Conservation (phyloP, 1,140 invertebrate species). For the Scaptomyza montana region DNA sequence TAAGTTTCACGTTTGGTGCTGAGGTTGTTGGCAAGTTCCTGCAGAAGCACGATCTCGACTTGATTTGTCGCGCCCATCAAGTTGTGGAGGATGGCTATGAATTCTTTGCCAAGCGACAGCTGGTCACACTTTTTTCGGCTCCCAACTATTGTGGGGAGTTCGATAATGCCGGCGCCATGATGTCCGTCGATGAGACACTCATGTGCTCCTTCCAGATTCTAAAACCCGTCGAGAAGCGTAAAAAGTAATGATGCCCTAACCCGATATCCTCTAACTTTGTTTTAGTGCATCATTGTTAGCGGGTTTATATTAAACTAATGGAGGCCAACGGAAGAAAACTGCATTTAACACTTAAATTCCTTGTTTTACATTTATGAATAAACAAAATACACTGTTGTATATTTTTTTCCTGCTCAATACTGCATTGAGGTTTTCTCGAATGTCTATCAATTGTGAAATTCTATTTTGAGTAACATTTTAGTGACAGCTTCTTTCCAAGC, state of each 20-base stretch:
- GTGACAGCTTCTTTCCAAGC: no score
- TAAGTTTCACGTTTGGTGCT: conserved; percentile 97
- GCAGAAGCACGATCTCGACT: conserved; percentile 96
- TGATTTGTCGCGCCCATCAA: conserved; percentile 98
- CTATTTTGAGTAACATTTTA: no score
- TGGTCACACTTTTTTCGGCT: conserved; percentile 98
- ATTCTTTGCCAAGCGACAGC: conserved; percentile 98
- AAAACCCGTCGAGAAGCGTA: conserved; percentile 85
- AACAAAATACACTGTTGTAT: neutral
- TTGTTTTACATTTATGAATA: neutral
- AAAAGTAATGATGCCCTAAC: conserved; percentile 33
- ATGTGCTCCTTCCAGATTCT: conserved; percentile 99
- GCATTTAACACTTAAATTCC: no score
- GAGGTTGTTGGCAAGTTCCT: conserved; percentile 97
- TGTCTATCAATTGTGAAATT: no score
- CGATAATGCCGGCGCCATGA: conserved; percentile 98
- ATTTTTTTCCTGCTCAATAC: neutral
- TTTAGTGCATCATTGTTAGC: no score
- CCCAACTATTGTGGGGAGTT: conserved; percentile 99
- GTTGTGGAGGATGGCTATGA: conserved; percentile 99
- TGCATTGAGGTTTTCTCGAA: no score
- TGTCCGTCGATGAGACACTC: conserved; percentile 99
- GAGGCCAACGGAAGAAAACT: no score
- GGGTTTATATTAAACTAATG: neutral
- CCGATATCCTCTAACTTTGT: conserved; percentile 12